These are phyloP conservation scores for Malthinus seriepunctatus DNA, from an alignment of 2,888 invertebrate species.

Conservation along the genomic window DNA sequence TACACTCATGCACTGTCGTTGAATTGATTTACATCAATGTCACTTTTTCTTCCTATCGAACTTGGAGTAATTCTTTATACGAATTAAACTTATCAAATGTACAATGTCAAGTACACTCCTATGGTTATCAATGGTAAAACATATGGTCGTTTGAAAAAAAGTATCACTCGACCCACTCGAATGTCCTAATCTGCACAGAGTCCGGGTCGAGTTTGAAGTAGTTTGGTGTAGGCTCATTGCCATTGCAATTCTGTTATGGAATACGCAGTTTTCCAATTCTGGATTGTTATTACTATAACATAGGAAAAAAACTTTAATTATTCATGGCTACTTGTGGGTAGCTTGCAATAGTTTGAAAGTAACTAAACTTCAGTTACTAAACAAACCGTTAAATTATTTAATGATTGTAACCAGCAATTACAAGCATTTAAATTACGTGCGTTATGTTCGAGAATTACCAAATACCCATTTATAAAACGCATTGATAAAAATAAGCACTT, in stretches of 20 bases:
- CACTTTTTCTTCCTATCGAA: conserved; percentile 2
- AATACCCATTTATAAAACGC: no score
- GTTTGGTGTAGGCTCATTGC: conserved; percentile 21
- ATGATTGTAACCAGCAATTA: no score
- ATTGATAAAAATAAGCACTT: no score
- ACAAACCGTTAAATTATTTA: no score
- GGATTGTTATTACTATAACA: conserved; percentile 19
- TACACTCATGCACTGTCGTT: not conserved
- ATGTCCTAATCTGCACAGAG: conserved; percentile 21
- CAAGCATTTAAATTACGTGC: no score
- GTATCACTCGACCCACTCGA: conserved; percentile 20
- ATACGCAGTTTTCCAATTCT: conserved; percentile 24
- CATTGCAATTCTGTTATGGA: conserved; percentile 20
- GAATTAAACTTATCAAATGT: conserved; percentile 6
- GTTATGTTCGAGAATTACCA: no score
- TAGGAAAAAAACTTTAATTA: conserved; percentile 15
- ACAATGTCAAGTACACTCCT: conserved; percentile 7
- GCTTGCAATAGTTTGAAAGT: conserved; percentile 6
- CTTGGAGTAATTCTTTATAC: not conserved
- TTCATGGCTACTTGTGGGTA: conserved; percentile 18
- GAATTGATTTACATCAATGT: conserved; percentile 2
- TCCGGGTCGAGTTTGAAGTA: conserved; percentile 16
- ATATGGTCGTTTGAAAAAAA: conserved; percentile 7
- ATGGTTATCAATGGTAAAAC: conserved; percentile 7
- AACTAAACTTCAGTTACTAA: not conserved